Evolutionary conservation across 2,113 vertebrate genomes (phyloP).

Genomic region (Panthera uncia): DNA sequence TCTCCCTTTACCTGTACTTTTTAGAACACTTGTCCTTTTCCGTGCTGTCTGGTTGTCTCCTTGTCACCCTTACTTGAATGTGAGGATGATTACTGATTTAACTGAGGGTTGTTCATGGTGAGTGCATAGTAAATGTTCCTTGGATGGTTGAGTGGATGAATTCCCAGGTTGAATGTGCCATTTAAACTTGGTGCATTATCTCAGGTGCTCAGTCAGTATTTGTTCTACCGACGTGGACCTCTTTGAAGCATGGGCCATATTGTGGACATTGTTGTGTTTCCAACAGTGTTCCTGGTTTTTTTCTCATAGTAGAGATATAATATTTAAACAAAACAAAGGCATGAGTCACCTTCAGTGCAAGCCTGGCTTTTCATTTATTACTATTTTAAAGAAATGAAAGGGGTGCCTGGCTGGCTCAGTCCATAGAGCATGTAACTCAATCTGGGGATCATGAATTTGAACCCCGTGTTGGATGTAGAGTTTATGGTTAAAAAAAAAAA

Average conservation of each 20-base stretch:
- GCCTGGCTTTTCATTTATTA: conserved; percentile 36
- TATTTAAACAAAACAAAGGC: conserved; percentile 40
- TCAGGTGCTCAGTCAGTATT: not conserved
- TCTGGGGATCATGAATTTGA: not conserved
- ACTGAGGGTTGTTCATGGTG: not conserved
- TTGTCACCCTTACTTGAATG: not conserved
- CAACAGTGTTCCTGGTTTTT: not conserved
- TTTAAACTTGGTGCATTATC: not conserved
- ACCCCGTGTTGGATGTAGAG: not conserved
- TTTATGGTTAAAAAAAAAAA: not conserved
- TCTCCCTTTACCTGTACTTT: not conserved
- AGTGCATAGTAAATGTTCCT: not conserved
- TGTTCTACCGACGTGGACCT: not conserved
- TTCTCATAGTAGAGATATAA: not conserved
- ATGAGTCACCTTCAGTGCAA: conserved; percentile 14
- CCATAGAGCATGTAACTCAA: not conserved
- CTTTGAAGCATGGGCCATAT: not conserved
- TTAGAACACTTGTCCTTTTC: not conserved
- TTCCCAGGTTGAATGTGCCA: not conserved
- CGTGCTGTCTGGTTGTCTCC: not conserved
- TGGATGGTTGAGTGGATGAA: not conserved
- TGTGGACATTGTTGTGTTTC: conserved; percentile 8
- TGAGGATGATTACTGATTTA: not conserved
- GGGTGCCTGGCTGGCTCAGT: not conserved
- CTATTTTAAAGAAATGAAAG: conserved; percentile 42